phyloP scores from a whole-genome alignment of 2,888 invertebrate genomes.

The Caenorhabditis macrosperma region DNA sequence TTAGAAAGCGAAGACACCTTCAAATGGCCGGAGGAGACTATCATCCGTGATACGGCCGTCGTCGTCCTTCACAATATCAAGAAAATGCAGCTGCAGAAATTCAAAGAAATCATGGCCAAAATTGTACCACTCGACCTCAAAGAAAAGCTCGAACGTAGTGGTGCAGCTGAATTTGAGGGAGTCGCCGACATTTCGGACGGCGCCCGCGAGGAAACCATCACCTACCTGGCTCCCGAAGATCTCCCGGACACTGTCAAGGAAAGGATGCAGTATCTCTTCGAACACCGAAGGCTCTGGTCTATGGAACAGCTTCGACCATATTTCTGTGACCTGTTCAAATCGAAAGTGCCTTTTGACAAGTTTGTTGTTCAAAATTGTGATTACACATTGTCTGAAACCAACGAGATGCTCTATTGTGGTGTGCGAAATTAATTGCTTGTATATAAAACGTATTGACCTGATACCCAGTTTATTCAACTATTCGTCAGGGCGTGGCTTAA shows the following conservation, averaged over 20 bases:
- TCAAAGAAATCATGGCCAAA: conserved; percentile 22
- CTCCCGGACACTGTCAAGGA: conserved; percentile 51
- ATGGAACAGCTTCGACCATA: conserved; percentile 56
- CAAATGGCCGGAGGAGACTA: neutral
- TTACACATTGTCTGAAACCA: conserved; percentile 42
- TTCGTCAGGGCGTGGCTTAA: conserved; percentile 27
- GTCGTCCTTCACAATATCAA: conserved; percentile 21
- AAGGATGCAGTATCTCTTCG: conserved; percentile 39
- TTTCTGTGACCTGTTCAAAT: conserved; percentile 52
- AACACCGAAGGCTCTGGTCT: conserved; percentile 42
- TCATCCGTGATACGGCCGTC: conserved; percentile 41
- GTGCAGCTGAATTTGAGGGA: conserved; percentile 43
- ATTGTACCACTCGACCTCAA: conserved; percentile 44
- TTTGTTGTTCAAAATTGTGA: conserved; percentile 57
- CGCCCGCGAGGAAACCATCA: conserved; percentile 27
- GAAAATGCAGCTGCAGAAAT: conserved; percentile 31
- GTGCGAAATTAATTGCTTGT: conserved; percentile 14
- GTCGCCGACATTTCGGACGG: conserved; percentile 43
- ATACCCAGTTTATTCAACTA: conserved; percentile 38
- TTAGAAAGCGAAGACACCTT: neutral
- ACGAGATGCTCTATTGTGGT: conserved; percentile 55
- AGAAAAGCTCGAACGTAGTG: neutral
- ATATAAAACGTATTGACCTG: conserved; percentile 25
- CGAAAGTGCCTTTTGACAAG: conserved; percentile 55
- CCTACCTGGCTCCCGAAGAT: conserved; percentile 48